These are phyloP conservation scores for Butorides virescens DNA, from an alignment of 2,113 vertebrate genomes.

Conservation along the genomic window DNA sequence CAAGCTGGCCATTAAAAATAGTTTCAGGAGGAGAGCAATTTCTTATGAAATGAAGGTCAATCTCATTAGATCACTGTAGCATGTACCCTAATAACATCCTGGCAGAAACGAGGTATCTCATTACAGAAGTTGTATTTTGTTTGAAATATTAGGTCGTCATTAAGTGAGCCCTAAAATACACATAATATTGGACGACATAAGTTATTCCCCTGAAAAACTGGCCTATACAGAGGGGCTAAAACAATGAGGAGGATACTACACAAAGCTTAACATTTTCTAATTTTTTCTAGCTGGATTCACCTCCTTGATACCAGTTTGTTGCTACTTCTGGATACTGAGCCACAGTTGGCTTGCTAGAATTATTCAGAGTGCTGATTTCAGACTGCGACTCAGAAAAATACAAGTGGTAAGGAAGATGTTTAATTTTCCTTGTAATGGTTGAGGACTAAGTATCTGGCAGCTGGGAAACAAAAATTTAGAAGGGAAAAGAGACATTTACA, in stretches of 20 bases:
- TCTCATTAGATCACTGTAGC: conserved; percentile 31
- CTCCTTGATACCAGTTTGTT: background rate
- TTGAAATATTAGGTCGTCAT: conserved; percentile 34
- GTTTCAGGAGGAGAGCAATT: conserved; percentile 28
- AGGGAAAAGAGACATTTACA: background rate
- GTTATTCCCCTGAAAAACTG: background rate
- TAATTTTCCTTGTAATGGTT: background rate
- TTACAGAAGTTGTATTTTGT: conserved; percentile 46
- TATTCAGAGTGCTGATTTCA: background rate
- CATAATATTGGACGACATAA: background rate
- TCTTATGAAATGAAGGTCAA: conserved; percentile 49
- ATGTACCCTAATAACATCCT: conserved; percentile 31
- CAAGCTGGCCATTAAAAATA: conserved; percentile 25
- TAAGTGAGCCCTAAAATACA: conserved; percentile 18
- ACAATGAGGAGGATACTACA: background rate
- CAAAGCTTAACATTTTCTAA: background rate
- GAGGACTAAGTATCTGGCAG: background rate
- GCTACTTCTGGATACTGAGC: background rate
- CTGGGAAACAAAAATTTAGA: background rate
- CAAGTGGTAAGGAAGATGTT: background rate
- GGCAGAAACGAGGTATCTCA: conserved; percentile 25
- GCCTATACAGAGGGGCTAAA: background rate
- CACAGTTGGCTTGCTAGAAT: background rate
- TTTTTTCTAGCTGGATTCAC: background rate
- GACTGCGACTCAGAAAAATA: background rate